A percentile compares a stretch with the other conserved stretches of the same genome.
Evolutionary conservation across 2,888 invertebrate genomes (phyloP).

Genomic region (Netelia virgata): DNA sequence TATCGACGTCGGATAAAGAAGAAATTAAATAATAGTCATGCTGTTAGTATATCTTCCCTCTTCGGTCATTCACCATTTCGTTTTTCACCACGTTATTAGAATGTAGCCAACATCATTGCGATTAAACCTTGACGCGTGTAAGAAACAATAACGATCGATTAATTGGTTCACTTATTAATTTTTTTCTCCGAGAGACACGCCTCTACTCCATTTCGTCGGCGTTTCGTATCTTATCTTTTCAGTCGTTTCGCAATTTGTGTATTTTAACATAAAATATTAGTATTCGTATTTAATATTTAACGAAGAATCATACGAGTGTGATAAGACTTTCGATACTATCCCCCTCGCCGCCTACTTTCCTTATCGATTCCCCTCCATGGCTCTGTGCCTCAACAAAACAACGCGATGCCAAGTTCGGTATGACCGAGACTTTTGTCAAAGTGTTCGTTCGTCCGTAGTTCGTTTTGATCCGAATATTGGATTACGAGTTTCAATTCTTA

Average conservation of each 20-base stretch:
- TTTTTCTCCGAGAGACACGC: background rate
- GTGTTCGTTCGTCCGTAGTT: background rate
- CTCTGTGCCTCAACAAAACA: background rate
- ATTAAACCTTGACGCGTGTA: too few relatives aligned
- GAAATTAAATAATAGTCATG: too few relatives aligned
- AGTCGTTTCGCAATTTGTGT: background rate
- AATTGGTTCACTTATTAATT: background rate
- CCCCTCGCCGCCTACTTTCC: background rate
- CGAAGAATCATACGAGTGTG: slow-evolving; percentile 12
- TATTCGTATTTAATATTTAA: background rate
- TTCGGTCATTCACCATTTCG: too few relatives aligned
- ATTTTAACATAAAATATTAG: background rate
- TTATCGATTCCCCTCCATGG: background rate
- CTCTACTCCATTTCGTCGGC: background rate
- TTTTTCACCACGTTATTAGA: too few relatives aligned
- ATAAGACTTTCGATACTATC: background rate
- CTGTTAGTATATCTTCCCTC: too few relatives aligned
- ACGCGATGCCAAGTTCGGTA: background rate
- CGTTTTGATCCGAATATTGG: background rate
- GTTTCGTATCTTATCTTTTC: background rate
- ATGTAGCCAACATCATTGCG: too few relatives aligned
- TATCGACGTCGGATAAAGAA: too few relatives aligned
- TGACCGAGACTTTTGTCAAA: slow-evolving; percentile 10
- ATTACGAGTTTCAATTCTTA: background rate
- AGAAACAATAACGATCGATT: background rate